Conservation (phyloP, 2,797 vertebrate species). For the Enteromius treurensis region DNA sequence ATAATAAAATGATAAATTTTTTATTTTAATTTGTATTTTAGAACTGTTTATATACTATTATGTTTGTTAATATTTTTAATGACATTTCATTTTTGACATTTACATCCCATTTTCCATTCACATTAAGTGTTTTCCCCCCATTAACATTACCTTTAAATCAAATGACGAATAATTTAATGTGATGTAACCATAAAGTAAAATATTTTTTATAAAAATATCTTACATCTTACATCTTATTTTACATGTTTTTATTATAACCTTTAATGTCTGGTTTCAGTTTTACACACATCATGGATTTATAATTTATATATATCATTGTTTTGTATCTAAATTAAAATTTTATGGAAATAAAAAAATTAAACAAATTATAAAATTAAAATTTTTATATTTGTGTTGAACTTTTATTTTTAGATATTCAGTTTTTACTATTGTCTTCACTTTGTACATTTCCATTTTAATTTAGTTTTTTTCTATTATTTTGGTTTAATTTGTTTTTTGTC, state of each 20-base stretch:
- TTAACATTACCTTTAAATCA: not conserved
- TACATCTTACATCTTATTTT: no score
- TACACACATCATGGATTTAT: not conserved
- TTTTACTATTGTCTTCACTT: not conserved
- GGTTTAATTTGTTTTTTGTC: not conserved
- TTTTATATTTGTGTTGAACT: no score
- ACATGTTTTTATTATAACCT: not conserved
- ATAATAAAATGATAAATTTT: no score
- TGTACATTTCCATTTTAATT: not conserved
- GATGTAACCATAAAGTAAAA: not conserved
- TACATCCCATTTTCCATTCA: not conserved
- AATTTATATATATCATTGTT: not conserved
- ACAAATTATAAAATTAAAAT: not conserved
- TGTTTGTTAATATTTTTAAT: not conserved
- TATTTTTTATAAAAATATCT: not conserved
- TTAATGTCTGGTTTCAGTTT: not conserved
- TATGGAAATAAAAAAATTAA: not conserved
- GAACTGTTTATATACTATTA: no score
- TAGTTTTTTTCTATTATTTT: not conserved
- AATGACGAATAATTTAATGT: not conserved
- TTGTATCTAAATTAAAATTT: not conserved
- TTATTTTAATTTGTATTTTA: no score
- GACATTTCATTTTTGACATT: not conserved
- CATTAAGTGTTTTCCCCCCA: no score
- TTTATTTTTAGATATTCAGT: not conserved